These are phyloP conservation scores for Eublepharis macularius DNA, from an alignment of 2,113 vertebrate genomes.

Conservation along the genomic window DNA sequence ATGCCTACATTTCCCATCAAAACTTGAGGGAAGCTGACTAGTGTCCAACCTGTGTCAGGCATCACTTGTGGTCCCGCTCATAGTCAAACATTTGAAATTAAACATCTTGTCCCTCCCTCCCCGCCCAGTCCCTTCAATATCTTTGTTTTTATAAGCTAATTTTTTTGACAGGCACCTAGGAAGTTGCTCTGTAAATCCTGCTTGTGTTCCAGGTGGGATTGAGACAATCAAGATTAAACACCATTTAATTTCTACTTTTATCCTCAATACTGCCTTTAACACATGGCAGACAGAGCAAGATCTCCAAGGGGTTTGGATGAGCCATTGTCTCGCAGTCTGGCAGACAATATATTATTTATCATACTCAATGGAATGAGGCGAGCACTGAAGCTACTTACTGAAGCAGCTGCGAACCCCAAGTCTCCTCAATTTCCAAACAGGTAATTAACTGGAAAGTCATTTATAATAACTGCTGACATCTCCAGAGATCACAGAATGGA, in stretches of 20 bases:
- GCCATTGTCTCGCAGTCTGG: slow-evolving; percentile 72
- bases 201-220: slow-evolving; percentile 57
- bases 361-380: slow-evolving; percentile 68
- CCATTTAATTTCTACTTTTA: slow-evolving; percentile 69
- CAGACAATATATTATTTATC: slow-evolving; percentile 75
- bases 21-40: too few species aligned
- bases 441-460: slow-evolving; percentile 78
- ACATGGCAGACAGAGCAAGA: slow-evolving; percentile 71
- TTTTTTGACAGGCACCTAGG: slow-evolving; percentile 63
- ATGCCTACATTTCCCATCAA: too few species aligned
- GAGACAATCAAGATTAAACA: slow-evolving; percentile 64
- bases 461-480: slow-evolving; percentile 74
- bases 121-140: background rate
- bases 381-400: slow-evolving; percentile 64
- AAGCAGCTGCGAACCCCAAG: slow-evolving; percentile 74
- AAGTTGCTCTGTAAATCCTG: slow-evolving; percentile 46
- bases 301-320: slow-evolving; percentile 70
- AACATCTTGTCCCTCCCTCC: background rate
- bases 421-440: slow-evolving; percentile 75
- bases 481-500: slow-evolving; percentile 63
- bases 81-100: background rate
- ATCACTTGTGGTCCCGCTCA: too few species aligned
- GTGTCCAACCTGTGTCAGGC: too few species aligned
- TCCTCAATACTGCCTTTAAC: slow-evolving; percentile 66
- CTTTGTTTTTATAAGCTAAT: slow-evolving; percentile 56